phyloP scores from a whole-genome alignment of 2,888 invertebrate species.

The Ophonus ardosiacus region DNA sequence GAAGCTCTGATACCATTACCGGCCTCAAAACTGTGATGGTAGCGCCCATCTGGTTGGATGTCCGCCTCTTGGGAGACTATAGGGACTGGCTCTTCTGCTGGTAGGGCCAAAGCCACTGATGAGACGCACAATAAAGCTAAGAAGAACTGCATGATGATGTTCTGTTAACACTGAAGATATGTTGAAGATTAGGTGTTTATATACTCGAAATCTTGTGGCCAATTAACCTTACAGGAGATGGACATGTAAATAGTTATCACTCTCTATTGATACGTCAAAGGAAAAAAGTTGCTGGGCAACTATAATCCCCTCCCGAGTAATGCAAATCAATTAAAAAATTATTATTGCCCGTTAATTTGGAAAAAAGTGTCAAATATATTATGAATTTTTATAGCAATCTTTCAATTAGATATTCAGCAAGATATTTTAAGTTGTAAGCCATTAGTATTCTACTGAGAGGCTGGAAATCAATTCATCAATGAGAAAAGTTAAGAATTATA shows the following conservation, averaged over 20 bases:
- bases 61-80: conserved; percentile 78
- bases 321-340: conserved; percentile 43
- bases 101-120: conserved; percentile 23
- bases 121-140: conserved; percentile 56
- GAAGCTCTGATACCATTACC: conserved; percentile 81
- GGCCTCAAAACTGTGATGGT: conserved; percentile 80
- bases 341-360: conserved; percentile 31
- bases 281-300: not conserved
- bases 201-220: conserved; percentile 49
- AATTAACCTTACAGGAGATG: conserved; percentile 25
- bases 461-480: conserved; percentile 51
- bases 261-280: not conserved
- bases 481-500: conserved; percentile 52
- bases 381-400: conserved; percentile 22
- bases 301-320: conserved; percentile 18
- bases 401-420: not conserved
- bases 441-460: conserved; percentile 8
- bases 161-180: conserved; percentile 4
- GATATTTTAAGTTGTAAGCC: conserved; percentile 36
- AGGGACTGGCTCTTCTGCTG: conserved; percentile 71
- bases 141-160: conserved; percentile 76
- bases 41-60: conserved; percentile 77
- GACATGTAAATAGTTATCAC: not conserved
- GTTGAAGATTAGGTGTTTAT: not conserved
- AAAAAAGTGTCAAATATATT: conserved; percentile 62